Percentiles rank a stretch among this genome's conserved stretches.
Conservation (phyloP, 37 sponge, comb jelly and placozoan species). For the Beroe ovata region DNA sequence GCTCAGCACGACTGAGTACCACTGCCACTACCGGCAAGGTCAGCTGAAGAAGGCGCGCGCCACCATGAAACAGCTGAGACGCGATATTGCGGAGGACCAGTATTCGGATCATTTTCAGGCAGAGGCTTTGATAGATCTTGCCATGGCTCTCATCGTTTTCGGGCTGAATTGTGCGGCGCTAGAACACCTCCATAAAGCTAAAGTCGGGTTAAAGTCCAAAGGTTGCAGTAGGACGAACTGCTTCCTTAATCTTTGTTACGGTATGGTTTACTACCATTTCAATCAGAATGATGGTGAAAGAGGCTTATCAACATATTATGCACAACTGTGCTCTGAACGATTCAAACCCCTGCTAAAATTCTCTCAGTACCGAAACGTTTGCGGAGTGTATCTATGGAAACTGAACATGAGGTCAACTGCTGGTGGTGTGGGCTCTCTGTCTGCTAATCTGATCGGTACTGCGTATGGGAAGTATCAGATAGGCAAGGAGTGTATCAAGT, state of each 20-base stretch:
- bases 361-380: slow-evolving; percentile 38
- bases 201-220: neutral
- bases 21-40: neutral
- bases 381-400: slow-evolving; percentile 65
- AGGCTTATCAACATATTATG: slow-evolving; percentile 32
- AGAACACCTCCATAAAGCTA: slow-evolving; percentile 23
- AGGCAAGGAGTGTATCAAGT: slow-evolving; percentile 28
- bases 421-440: neutral
- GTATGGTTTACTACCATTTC: slow-evolving; percentile 37
- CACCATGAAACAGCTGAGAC: neutral
- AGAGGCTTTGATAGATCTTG: slow-evolving; percentile 33
- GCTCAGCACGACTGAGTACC: neutral
- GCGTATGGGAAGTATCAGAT: slow-evolving; percentile 32
- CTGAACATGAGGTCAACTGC: neutral
- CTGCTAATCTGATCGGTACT: neutral
- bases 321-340: slow-evolving; percentile 8
- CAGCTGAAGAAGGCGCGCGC: slow-evolving; percentile 6
- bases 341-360: slow-evolving; percentile 19
- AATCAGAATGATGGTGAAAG: slow-evolving; percentile 16
- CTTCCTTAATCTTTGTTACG: slow-evolving; percentile 27
- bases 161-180: slow-evolving; percentile 54
- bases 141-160: slow-evolving; percentile 55
- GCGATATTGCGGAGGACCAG: neutral
- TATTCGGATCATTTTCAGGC: neutral
- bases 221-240: neutral